Evolutionary conservation across 2,113 vertebrate species (phyloP), one percentile per base, ranked within the genome.

Genomic region (Scatophagus argus): DNA sequence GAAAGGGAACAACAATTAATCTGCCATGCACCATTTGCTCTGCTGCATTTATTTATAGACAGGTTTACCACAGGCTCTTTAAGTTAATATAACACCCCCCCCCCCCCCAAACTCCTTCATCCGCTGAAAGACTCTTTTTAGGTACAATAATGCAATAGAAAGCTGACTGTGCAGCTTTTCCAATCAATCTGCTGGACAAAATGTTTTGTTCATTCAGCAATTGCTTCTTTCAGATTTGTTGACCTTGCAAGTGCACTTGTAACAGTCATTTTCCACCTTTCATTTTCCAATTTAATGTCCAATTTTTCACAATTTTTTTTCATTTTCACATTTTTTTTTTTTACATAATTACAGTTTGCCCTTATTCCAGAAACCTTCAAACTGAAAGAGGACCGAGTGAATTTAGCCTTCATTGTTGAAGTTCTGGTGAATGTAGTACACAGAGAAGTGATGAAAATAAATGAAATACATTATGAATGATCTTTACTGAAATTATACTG

Each of bases 231-330:
- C 79, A 77, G 1, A 78, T 82, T 46, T 82, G 46, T 81, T 74
- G 47, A 82, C 59, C 63, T 74, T 81, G 77, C 43, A 47, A 11
- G n/a, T 17, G 58, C 25, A 34, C 13, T 44, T 61, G 66, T n/a
- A 39, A 38, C 39, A 54, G 39, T 78, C 71, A 39, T 89, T 83
- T 89, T 72, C 76, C 68, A 27, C 72, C 49, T 70, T 83, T 85
- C 73, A 65, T 79, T 85, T 85, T 75, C 41, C 68, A 54, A 69
- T 59, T 84, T 78, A 65, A 52, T 32, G 58, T 84, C 77, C 58
- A 72, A 39, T 80, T 73, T 31, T 56, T 56, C 39, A n/a, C n/a
- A n/a, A n/a, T n/a, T n/a, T n/a, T n/a, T n/a, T n/a, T n/a, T n/a
- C n/a, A n/a, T n/a, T n/a, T n/a, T n/a, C n/a, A n/a, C n/a, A n/a